Conservation (phyloP, 2,113 vertebrate species). For the Antechinus flavipes region DNA sequence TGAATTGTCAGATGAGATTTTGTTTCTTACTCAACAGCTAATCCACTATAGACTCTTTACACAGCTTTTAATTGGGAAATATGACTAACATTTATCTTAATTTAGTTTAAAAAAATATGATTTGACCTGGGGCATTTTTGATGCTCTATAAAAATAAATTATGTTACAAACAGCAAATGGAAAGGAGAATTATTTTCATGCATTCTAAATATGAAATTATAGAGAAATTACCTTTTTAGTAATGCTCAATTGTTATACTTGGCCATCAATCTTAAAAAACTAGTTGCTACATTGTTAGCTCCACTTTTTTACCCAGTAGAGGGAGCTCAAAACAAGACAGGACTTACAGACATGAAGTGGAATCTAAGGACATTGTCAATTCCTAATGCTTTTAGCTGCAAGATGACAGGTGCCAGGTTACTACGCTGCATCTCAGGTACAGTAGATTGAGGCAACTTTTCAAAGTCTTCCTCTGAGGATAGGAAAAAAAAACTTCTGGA, state of each 20-base stretch:
- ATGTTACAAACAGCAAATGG: background rate
- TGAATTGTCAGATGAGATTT: background rate
- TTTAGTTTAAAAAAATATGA: background rate
- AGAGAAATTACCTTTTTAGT: constrained; percentile 16
- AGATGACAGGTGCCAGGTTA: constrained; percentile 96
- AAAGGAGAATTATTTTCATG: background rate
- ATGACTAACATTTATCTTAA: background rate
- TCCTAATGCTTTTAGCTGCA: constrained; percentile 98
- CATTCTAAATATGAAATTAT: background rate
- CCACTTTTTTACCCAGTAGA: background rate
- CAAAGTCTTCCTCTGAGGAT: constrained; percentile 94
- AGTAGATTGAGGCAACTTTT: constrained; percentile 92
- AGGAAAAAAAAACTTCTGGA: constrained; percentile 52
- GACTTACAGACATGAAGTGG: constrained; percentile 96
- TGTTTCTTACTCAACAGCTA: background rate
- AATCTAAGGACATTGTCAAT: constrained; percentile 99
- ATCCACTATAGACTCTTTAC: background rate
- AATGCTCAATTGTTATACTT: background rate
- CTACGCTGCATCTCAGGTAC: constrained; percentile 99
- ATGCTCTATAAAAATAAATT: background rate
- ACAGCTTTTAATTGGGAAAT: background rate
- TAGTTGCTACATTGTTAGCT: background rate
- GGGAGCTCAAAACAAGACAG: background rate
- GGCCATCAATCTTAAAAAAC: background rate
- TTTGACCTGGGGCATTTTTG: background rate